These are phyloP conservation scores for Macrocentrus cingulum DNA, from an alignment of 1,140 invertebrate genomes.

Conservation along the genomic window DNA sequence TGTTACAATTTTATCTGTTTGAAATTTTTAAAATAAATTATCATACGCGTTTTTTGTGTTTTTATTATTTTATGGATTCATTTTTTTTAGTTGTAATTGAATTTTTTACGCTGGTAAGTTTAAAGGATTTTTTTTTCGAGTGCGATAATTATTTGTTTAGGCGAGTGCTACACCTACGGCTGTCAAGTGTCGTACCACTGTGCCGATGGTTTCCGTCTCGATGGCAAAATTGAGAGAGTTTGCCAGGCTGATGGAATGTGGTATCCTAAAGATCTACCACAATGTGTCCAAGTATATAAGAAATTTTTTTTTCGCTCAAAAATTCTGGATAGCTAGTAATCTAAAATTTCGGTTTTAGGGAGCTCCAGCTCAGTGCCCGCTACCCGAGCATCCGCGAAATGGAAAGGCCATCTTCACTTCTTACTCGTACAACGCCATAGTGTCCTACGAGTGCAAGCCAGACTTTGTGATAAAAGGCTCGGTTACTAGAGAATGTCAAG, in stretches of 20 bases:
- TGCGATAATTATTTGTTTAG: no score
- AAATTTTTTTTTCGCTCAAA: no score
- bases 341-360: no score
- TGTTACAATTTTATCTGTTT: no score
- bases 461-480: constrained; percentile 89
- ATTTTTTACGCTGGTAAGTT: no score
- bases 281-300: constrained; percentile 79
- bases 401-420: constrained; percentile 90
- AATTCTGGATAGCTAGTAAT: no score
- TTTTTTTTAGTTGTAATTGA: constrained; percentile 9
- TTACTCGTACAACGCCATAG: constrained; percentile 90
- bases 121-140: no score
- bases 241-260: constrained; percentile 87
- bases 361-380: constrained; percentile 85
- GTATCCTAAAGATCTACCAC: constrained; percentile 85
- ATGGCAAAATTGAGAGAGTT: constrained; percentile 78
- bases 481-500: constrained; percentile 81
- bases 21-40: no score
- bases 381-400: constrained; percentile 84
- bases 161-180: constrained; percentile 88
- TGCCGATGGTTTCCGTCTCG: constrained; percentile 87
- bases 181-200: constrained; percentile 92
- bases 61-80: background rate
- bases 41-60: no score
- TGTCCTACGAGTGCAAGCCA: constrained; percentile 91